A percentile compares a stretch with the other conserved stretches of the same genome.
Evolutionary conservation across 2,888 invertebrate genomes (phyloP).

Genomic region (Drosophila yooni): DNA sequence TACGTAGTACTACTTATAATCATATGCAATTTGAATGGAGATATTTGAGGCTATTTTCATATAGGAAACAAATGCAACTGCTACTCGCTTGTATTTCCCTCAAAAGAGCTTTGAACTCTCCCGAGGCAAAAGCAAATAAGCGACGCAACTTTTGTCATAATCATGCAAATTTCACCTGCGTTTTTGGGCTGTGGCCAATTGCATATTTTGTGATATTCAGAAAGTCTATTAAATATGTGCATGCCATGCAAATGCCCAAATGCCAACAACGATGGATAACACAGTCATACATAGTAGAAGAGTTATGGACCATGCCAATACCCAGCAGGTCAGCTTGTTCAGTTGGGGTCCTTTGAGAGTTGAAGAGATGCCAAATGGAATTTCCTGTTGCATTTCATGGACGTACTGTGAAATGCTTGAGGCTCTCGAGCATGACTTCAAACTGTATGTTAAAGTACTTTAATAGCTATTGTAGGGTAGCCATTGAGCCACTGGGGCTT

Average conservation of each 20-base stretch:
- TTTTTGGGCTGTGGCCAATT: constrained; percentile 48
- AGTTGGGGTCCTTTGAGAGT: constrained; percentile 3
- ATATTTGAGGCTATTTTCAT: constrained; percentile 8
- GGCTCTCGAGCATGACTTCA: background rate
- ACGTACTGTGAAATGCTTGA: background rate
- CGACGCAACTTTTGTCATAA: constrained; percentile 66
- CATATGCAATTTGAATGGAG: constrained; percentile 45
- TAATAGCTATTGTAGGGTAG: constrained; percentile 61
- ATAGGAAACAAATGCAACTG: constrained; percentile 38
- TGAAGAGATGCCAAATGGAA: background rate
- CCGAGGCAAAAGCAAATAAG: constrained; percentile 19
- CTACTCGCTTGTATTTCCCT: constrained; percentile 14
- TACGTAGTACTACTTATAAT: constrained; percentile 17
- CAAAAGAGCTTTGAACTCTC: constrained; percentile 59
- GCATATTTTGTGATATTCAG: constrained; percentile 76
- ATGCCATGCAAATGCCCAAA: constrained; percentile 67
- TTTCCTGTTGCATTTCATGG: background rate
- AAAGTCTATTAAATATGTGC: constrained; percentile 79
- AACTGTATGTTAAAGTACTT: background rate
- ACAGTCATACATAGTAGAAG: constrained; percentile 36
- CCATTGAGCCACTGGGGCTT: constrained; percentile 54
- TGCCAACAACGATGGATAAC: constrained; percentile 30
- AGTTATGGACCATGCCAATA: constrained; percentile 60
- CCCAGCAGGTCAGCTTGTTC: constrained; percentile 31
- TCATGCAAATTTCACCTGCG: constrained; percentile 78